Conservation (phyloP, 2,888 invertebrate species). For the Hyles lineata region DNA sequence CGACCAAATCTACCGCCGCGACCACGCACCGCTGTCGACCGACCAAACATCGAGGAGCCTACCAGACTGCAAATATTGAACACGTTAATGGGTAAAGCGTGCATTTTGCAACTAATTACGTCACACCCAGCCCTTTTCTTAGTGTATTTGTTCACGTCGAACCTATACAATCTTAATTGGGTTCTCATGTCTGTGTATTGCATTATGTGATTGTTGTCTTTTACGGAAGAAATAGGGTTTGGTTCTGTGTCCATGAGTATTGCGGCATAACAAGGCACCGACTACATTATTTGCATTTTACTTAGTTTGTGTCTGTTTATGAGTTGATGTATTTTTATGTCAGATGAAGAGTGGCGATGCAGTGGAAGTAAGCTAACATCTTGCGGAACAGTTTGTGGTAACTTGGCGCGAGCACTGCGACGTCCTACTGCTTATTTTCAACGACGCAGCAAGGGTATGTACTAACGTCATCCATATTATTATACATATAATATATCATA, state of each 20-base stretch:
- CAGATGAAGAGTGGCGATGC: constrained; percentile 77
- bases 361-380: constrained; percentile 79
- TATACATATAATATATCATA: not conserved
- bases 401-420: constrained; percentile 71
- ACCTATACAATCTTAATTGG: constrained; percentile 7
- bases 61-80: constrained; percentile 71
- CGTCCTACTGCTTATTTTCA: constrained; percentile 45
- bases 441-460: constrained; percentile 10
- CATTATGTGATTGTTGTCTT: not conserved
- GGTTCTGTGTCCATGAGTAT: not conserved
- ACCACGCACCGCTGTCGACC: constrained; percentile 66
- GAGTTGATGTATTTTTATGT: not conserved
- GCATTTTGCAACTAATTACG: not conserved
- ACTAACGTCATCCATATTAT: not conserved
- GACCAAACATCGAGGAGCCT: constrained; percentile 51
- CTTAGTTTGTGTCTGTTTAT: no score
- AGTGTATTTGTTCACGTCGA: not conserved
- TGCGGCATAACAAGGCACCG: not conserved
- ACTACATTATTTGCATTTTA: no score
- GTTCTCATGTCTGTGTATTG: not conserved
- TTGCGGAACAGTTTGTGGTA: constrained; percentile 76
- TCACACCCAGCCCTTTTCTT: not conserved
- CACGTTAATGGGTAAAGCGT: constrained; percentile 68
- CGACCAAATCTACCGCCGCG: constrained; percentile 55
- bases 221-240: not conserved